phyloP scores from a whole-genome alignment of 1,140 invertebrate genomes.

The Procambarus virginalis region DNA sequence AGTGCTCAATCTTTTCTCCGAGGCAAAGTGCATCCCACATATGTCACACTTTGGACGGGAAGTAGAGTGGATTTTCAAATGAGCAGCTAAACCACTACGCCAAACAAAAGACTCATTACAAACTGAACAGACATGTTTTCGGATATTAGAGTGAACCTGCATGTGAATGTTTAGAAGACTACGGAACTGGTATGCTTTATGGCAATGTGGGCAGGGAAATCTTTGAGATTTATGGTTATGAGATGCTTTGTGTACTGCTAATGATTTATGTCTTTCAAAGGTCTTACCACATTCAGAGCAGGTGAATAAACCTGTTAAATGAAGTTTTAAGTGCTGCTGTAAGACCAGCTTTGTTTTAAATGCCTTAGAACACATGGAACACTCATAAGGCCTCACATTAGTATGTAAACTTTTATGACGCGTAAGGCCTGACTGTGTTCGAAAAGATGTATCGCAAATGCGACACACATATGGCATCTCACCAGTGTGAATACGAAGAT shows the following conservation, averaged over 20 bases:
- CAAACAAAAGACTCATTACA: conserved; percentile 45
- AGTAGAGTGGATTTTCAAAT: conserved; percentile 53
- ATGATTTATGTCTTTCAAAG: conserved; percentile 42
- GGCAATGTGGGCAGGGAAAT: conserved; percentile 45
- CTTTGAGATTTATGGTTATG: conserved; percentile 42
- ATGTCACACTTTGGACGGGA: conserved; percentile 48
- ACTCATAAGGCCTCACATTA: conserved; percentile 33
- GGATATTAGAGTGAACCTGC: conserved; percentile 47
- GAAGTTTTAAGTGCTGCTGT: conserved; percentile 55
- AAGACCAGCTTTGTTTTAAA: conserved; percentile 55
- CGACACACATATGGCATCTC: conserved; percentile 38
- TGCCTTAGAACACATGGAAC: conserved; percentile 52
- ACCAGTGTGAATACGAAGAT: conserved; percentile 44
- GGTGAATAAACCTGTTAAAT: conserved; percentile 52
- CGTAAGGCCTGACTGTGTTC: conserved; percentile 29
- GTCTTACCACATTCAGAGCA: conserved; percentile 51
- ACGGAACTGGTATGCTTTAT: conserved; percentile 38
- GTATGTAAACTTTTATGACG: conserved; percentile 43
- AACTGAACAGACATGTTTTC: conserved; percentile 44
- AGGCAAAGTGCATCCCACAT: conserved; percentile 47
- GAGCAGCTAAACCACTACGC: conserved; percentile 52
- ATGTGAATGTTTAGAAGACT: conserved; percentile 49
- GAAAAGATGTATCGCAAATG: conserved; percentile 33
- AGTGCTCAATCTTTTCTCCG: conserved; percentile 46
- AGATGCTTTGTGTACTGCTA: conserved; percentile 48